phyloP scores from a whole-genome alignment of 2,113 vertebrate genomes.

The Ovis canadensis region DNA sequence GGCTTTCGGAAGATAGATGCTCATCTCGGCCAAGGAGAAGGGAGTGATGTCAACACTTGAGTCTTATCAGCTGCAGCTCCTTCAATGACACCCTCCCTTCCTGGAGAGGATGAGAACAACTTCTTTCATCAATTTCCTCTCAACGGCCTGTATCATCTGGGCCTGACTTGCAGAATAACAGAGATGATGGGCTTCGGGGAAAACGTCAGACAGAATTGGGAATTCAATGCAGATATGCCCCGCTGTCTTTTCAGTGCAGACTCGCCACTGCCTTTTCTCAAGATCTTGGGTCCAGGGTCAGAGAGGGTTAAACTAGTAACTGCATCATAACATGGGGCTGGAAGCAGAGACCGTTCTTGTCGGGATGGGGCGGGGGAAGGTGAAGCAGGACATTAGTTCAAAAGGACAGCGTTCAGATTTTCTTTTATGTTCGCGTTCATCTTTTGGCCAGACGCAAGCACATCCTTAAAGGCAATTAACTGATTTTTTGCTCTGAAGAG shows the following conservation, averaged over 20 bases:
- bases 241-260: too few relatives aligned
- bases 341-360: background rate
- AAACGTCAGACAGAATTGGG: background rate
- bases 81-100: background rate
- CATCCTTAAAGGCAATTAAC: background rate
- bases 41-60: background rate
- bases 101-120: background rate
- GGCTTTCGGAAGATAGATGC: background rate
- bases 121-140: background rate
- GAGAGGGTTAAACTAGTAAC: background rate
- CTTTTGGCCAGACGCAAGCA: accelerated
- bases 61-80: background rate
- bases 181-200: background rate
- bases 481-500: background rate
- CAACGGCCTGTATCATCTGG: background rate
- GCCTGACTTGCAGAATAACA: background rate
- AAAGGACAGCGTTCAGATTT: background rate
- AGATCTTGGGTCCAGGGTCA: background rate
- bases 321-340: background rate
- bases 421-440: background rate
- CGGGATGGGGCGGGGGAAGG: background rate
- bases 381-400: background rate
- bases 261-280: too few relatives aligned
- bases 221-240: background rate
- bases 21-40: background rate